A percentile compares a stretch with the other conserved stretches of the same genome.
Conservation (phyloP, 2,888 invertebrate genomes). For the Dusona sp. region DNA sequence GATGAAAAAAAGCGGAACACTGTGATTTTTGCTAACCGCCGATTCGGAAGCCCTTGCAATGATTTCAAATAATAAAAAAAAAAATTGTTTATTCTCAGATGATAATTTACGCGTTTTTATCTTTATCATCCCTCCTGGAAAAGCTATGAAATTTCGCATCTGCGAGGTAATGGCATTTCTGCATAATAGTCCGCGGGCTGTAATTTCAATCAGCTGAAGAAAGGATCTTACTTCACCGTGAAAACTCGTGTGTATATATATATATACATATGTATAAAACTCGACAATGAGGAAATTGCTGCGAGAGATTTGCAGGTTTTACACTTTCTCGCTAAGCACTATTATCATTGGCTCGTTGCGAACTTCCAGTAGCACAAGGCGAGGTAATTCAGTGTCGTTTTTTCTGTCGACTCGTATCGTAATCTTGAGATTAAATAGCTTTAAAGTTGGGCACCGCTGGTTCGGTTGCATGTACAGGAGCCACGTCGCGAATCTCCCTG, state of each 20-base stretch:
- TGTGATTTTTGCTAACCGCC: not conserved
- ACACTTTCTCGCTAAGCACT: constrained; percentile 60
- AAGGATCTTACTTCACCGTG: constrained; percentile 36
- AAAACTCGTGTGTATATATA: constrained; percentile 12
- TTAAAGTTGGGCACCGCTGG: constrained; percentile 79
- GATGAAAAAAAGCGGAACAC: not conserved
- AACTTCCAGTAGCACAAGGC: constrained; percentile 18
- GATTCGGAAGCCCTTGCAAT: not conserved
- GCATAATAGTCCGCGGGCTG: constrained; percentile 31
- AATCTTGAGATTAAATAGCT: constrained; percentile 40
- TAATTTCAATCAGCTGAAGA: constrained; percentile 59
- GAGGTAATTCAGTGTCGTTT: constrained; percentile 23
- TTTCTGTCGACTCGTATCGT: constrained; percentile 8
- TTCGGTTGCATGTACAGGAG: constrained; percentile 76
- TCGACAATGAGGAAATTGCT: constrained; percentile 37
- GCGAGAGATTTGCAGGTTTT: constrained; percentile 58
- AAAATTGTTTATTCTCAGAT: not conserved
- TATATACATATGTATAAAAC: not conserved
- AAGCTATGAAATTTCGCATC: constrained; percentile 23
- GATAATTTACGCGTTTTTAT: not conserved
- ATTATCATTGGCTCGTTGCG: constrained; percentile 60
- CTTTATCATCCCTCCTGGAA: constrained; percentile 34
- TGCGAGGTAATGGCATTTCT: constrained; percentile 34
- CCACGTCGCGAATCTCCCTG: constrained; percentile 77
- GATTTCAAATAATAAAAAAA: not conserved